Evolutionary conservation across 2,888 invertebrate genomes (phyloP).

Genomic region (Disparrhopalites patrizii): DNA sequence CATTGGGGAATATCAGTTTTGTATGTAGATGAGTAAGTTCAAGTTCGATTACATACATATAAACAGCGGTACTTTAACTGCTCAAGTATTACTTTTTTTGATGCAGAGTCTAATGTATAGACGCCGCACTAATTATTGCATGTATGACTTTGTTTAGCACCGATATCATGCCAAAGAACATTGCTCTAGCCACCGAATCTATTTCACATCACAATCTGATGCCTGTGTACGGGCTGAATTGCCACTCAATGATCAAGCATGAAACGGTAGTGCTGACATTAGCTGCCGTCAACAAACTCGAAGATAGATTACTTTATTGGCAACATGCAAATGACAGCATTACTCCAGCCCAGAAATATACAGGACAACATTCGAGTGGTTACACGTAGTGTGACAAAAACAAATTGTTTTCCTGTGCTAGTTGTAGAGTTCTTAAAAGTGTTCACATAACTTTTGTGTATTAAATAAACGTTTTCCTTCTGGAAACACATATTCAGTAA

Average conservation of each 20-base stretch:
- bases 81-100: too few relatives aligned
- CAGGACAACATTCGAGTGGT: constrained; percentile 9
- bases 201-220: constrained; percentile 85
- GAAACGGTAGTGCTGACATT: constrained; percentile 84
- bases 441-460: too few relatives aligned
- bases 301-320: constrained; percentile 69
- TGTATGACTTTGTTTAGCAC: constrained; percentile 59
- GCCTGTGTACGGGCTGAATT: constrained; percentile 91
- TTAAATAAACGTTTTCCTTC: too few relatives aligned
- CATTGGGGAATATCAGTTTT: constrained; percentile 96
- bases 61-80: too few relatives aligned
- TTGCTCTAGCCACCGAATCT: constrained; percentile 71
- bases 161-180: constrained; percentile 83
- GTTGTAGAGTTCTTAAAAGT: too few relatives aligned
- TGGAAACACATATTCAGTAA: too few relatives aligned
- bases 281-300: constrained; percentile 76
- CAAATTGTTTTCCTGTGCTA: too few relatives aligned
- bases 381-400: too few relatives aligned
- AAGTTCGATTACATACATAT: too few relatives aligned
- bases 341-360: constrained; percentile 26
- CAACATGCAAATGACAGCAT: constrained; percentile 58
- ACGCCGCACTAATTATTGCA: too few relatives aligned
- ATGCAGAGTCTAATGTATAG: too few relatives aligned
- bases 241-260: constrained; percentile 94
- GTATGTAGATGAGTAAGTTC: constrained; percentile 85